phyloP scores from a whole-genome alignment of 2,888 invertebrate genomes.

The Brachyptera putata region DNA sequence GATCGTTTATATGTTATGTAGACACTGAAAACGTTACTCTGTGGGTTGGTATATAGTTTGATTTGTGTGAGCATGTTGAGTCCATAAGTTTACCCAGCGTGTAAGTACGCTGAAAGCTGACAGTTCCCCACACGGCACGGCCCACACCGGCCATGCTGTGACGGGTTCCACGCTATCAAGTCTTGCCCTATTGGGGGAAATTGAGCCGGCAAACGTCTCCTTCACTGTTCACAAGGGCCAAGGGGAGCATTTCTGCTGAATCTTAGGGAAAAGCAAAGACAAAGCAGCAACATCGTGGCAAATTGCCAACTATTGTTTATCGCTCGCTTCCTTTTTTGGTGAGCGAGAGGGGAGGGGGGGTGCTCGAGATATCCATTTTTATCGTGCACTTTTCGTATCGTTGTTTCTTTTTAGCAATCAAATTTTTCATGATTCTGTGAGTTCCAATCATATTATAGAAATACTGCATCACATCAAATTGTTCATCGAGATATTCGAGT shows the following conservation, averaged over 20 bases:
- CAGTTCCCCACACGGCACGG: too few relatives aligned
- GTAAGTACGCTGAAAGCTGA: too few relatives aligned
- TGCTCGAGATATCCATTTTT: conserved; percentile 16
- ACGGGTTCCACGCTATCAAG: too few relatives aligned
- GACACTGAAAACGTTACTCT: too few relatives aligned
- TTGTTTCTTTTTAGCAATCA: conserved; percentile 14
- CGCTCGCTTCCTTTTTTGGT: neutral
- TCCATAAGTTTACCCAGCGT: too few relatives aligned
- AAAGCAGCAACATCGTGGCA: conserved; percentile 14
- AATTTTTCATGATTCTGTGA: conserved; percentile 1
- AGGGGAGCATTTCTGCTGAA: conserved; percentile 15
- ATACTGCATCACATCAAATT: too few relatives aligned
- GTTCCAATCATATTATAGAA: conserved; percentile 1
- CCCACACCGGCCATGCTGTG: too few relatives aligned
- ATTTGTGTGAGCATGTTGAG: neutral
- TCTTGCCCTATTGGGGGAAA: neutral
- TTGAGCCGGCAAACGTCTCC: conserved; percentile 17
- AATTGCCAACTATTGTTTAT: conserved; percentile 13
- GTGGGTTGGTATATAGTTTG: neutral
- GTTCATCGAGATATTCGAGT: too few relatives aligned
- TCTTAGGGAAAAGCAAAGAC: conserved; percentile 16
- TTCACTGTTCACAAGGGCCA: conserved; percentile 1
- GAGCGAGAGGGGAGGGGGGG: too few relatives aligned
- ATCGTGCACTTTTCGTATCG: conserved; percentile 2
- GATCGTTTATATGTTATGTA: too few relatives aligned